Evolutionary conservation across 2,797 vertebrate species (phyloP).

Genomic region (Pangasius macronema): DNA sequence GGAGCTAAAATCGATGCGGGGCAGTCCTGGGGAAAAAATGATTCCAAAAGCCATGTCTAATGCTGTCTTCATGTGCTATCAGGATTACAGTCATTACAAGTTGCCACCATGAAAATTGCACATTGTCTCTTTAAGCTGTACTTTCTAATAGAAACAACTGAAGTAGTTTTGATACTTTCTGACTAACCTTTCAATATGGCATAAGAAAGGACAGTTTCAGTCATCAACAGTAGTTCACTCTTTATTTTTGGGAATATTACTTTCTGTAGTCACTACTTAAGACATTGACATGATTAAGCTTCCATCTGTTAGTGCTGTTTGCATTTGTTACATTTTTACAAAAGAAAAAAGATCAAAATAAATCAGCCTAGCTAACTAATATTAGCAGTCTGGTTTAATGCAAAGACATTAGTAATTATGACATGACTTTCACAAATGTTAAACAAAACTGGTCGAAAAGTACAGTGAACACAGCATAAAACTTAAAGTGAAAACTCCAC

Average conservation of each 20-base stretch:
- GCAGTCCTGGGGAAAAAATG: conserved; percentile 77
- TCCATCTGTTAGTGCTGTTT: not conserved
- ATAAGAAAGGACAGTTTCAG: not conserved
- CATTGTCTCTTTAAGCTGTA: not conserved
- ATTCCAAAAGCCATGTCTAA: not conserved
- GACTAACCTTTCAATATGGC: not conserved
- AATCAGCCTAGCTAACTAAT: not conserved
- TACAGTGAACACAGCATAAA: not conserved
- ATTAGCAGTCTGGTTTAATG: not conserved
- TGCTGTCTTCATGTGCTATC: not conserved
- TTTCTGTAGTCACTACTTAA: not conserved
- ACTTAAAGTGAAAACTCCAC: not conserved
- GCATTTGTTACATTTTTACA: not conserved
- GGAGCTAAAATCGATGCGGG: conserved; percentile 95
- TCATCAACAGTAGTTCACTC: not conserved
- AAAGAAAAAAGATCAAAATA: not conserved
- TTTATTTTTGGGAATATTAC: not conserved
- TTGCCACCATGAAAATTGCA: not conserved
- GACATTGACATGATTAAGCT: not conserved
- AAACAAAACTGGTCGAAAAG: not conserved
- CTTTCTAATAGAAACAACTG: not conserved
- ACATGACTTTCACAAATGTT: not conserved
- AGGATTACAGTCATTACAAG: conserved; percentile 8
- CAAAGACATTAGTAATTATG: not conserved
- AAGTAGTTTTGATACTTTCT: not conserved